A percentile compares a stretch with the other conserved stretches of the same genome.
Conservation (phyloP, 2,113 vertebrate species). For the Rousettus leschenaultii region DNA sequence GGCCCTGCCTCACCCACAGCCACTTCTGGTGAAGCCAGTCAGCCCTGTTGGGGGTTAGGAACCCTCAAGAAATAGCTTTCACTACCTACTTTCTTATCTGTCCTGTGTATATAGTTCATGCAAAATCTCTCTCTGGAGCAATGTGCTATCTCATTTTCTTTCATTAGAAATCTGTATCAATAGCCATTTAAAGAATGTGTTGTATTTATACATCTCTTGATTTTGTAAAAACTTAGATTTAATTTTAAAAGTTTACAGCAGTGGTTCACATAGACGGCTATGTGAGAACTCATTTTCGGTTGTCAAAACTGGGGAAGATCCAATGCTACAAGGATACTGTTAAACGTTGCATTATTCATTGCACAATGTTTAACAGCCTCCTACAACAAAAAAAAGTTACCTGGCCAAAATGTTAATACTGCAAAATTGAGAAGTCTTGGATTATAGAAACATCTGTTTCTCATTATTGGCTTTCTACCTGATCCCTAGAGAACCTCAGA, state of each 20-base stretch:
- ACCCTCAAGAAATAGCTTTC: neutral
- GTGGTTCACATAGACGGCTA: neutral
- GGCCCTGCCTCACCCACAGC: fast-evolving
- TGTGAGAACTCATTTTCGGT: neutral
- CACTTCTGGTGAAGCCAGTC: fast-evolving
- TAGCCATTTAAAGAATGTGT: neutral
- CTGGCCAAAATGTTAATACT: neutral
- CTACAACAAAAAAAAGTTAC: neutral
- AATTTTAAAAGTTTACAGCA: neutral
- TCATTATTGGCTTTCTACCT: neutral
- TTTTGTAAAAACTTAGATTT: neutral
- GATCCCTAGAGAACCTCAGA: neutral
- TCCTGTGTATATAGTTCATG: neutral
- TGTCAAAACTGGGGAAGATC: neutral
- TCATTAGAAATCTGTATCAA: neutral
- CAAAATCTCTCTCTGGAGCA: neutral
- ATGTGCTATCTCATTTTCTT: neutral
- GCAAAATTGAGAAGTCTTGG: neutral
- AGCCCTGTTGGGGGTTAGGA: fast-evolving
- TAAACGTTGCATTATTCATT: neutral
- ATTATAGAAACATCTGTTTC: neutral
- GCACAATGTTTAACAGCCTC: neutral
- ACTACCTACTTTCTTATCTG: neutral
- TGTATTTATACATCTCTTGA: neutral
- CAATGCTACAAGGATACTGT: neutral